A percentile compares a stretch with the other conserved stretches of the same genome.
These are phyloP conservation scores for Monarcha castaneiventris DNA, from an alignment of 2,113 vertebrate species.

Conservation along the genomic window DNA sequence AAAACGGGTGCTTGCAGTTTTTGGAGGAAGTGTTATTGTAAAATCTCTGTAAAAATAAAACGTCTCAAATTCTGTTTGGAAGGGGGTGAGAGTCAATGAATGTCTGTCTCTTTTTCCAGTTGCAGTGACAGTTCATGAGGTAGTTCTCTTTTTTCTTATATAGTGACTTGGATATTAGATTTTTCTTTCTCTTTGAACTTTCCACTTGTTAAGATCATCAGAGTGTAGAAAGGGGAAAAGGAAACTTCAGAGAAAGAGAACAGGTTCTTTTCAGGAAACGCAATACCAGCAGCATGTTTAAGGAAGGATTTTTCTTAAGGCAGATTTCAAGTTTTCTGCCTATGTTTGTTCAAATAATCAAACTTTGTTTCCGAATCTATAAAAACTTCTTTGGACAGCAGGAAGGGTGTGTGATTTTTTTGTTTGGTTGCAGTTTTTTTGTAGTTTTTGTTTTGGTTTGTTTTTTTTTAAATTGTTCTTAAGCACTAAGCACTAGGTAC, in stretches of 20 bases:
- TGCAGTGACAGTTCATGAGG: not conserved
- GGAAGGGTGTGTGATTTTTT: not conserved
- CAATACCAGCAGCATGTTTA: not conserved
- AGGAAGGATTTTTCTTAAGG: not conserved
- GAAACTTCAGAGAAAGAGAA: not conserved
- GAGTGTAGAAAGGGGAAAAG: not conserved
- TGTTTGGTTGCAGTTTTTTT: not conserved
- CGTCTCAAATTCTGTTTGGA: not conserved
- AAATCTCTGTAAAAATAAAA: not conserved
- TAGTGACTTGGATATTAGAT: not conserved
- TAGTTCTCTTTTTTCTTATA: not conserved
- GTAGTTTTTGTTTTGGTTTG: not conserved
- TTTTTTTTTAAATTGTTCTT: not conserved
- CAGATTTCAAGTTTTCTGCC: not conserved
- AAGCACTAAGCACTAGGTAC: not conserved
- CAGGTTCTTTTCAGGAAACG: not conserved
- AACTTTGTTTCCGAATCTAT: not conserved
- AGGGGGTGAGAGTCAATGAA: fast-evolving
- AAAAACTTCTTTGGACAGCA: not conserved
- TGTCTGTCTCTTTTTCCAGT: not conserved
- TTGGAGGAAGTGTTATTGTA: not conserved
- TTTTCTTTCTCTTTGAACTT: not conserved
- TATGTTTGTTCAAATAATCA: not conserved
- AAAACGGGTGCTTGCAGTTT: not conserved
- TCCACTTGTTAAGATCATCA: not conserved